These are phyloP conservation scores for Drosophila nebulosa DNA, from an alignment of 1,140 invertebrate genomes.

Conservation along the genomic window DNA sequence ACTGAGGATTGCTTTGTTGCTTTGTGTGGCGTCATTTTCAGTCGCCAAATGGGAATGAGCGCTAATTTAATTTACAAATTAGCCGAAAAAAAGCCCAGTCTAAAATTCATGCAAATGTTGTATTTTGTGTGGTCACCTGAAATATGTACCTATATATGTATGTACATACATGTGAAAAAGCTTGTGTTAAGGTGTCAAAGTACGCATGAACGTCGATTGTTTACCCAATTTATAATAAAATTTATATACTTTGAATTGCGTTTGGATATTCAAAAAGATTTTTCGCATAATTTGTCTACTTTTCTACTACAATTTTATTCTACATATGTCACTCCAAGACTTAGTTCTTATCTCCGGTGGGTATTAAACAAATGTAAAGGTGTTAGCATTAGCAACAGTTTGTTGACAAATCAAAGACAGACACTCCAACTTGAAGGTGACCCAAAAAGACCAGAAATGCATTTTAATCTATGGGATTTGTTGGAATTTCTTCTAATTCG, in stretches of 20 bases:
- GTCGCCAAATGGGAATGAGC: background rate
- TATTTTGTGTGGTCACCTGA: background rate
- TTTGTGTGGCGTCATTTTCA: constrained; percentile 5
- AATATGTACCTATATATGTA: background rate
- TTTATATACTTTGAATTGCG: too few species aligned
- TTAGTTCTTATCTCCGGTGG: background rate
- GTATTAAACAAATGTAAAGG: background rate
- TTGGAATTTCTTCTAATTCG: background rate
- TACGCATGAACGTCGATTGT: background rate
- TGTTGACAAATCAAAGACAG: background rate
- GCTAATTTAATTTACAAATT: constrained; percentile 21
- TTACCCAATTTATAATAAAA: background rate
- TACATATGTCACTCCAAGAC: background rate
- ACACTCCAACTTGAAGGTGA: background rate
- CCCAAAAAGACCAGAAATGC: background rate
- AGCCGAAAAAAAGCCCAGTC: background rate
- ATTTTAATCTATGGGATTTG: background rate
- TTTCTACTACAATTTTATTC: background rate
- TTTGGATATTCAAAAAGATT: too few species aligned
- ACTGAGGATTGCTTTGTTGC: constrained; percentile 7
- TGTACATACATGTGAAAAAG: background rate
- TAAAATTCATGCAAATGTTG: background rate
- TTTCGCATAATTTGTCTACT: too few species aligned
- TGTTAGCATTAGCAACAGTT: background rate
- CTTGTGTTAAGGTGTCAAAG: background rate